phyloP scores from a whole-genome alignment of 1,140 invertebrate species.

The Drosophila sproati region DNA sequence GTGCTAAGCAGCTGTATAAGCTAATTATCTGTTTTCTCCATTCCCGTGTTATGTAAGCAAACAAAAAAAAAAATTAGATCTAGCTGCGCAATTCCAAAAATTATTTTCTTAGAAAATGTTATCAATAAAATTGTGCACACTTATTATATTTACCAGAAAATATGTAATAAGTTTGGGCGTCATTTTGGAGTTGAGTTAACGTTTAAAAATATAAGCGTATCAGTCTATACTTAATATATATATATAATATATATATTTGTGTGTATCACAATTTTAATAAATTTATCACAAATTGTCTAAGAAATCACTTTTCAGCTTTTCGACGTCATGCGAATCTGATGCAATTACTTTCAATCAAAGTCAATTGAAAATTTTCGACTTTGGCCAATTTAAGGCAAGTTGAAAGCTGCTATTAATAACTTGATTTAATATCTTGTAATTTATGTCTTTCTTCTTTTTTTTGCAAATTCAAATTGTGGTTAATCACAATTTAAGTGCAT shows the following conservation, averaged over 20 bases:
- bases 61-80: background rate
- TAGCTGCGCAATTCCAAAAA: too few species aligned
- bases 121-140: background rate
- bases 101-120: background rate
- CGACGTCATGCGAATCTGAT: constrained; percentile 45
- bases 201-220: constrained; percentile 51
- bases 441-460: constrained; percentile 10
- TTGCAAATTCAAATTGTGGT: constrained; percentile 44
- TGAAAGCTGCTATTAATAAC: constrained; percentile 20
- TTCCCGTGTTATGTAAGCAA: background rate
- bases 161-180: constrained; percentile 79
- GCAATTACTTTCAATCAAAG: constrained; percentile 67
- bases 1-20: background rate
- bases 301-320: constrained; percentile 43
- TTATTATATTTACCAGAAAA: constrained; percentile 72
- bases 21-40: background rate
- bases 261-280: constrained; percentile 45
- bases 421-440: constrained; percentile 6
- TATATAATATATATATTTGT: constrained; percentile 3
- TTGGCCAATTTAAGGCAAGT: constrained; percentile 19
- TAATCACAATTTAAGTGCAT: constrained; percentile 45
- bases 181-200: constrained; percentile 53
- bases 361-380: constrained; percentile 55
- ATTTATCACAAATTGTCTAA: constrained; percentile 58
- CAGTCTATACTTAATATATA: constrained; percentile 47